Percentiles rank a stretch among this genome's conserved stretches.
Evolutionary conservation across 2,888 invertebrate genomes (phyloP).

Genomic region (Drosophila leonis): DNA sequence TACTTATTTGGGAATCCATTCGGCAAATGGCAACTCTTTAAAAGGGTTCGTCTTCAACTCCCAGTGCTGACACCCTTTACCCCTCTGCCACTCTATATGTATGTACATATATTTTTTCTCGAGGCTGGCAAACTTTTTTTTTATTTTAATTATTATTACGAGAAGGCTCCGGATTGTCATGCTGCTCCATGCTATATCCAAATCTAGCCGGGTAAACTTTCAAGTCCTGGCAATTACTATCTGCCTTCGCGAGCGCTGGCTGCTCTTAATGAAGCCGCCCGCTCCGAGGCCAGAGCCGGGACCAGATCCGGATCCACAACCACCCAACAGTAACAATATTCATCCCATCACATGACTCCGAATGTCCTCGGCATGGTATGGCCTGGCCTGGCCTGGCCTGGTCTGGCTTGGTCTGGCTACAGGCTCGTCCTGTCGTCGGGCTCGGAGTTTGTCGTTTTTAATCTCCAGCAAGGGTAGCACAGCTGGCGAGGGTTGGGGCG

Average conservation of each 20-base stretch:
- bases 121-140: conserved; percentile 40
- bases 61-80: conserved; percentile 16
- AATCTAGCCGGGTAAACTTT: conserved; percentile 58
- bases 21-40: conserved; percentile 69
- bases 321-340: conserved; percentile 19
- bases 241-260: conserved; percentile 35
- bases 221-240: conserved; percentile 69
- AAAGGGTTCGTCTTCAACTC: conserved; percentile 67
- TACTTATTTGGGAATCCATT: conserved; percentile 68
- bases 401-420: conserved; percentile 17
- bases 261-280: conserved; percentile 49
- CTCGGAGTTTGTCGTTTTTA: conserved; percentile 70
- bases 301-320: conserved; percentile 29
- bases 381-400: conserved; percentile 5
- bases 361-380: conserved; percentile 31
- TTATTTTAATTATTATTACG: conserved; percentile 73
- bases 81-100: conserved; percentile 4
- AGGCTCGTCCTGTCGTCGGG: conserved; percentile 50
- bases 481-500: not conserved
- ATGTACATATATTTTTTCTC: conserved; percentile 12
- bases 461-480: conserved; percentile 57
- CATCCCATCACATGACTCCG: conserved; percentile 28
- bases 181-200: conserved; percentile 25
- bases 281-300: conserved; percentile 12
- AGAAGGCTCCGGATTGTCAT: conserved; percentile 33